Base-by-base conservation (phyloP, 2,113 vertebrate genomes). In the Labeo rohita region DNA sequence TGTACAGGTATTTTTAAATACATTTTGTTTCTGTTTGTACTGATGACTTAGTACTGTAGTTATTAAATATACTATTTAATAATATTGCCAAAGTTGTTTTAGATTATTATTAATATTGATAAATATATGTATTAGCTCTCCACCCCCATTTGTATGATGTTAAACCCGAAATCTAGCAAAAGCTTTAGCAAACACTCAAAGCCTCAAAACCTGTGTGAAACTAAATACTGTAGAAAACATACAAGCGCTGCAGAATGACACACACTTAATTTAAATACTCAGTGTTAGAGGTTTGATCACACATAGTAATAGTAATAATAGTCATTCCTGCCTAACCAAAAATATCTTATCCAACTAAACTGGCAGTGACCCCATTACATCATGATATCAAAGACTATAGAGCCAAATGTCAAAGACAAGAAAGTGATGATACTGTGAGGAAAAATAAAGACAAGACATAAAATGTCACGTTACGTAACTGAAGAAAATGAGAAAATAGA, bases 401-500 rank as follows among this genome's bases (percentile, higher is more conserved):
- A 28, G 45, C 0, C 10, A 74, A 74, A 74, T 74, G 72, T 47
- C 9, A 73, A 45, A 73, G 39, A 3, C 21, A 72, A 9, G 39
- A 43, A 72, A 16, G 16, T 8, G 16, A 72, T 72, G 68, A 72
- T 72, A 72, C 39, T 72, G 15, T 43, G 68, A 72, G 36, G 15
- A 21, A 43, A 43, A 72, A 47, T 6, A 73, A 8, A 73, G 70
- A n/a, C 9, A 23, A 75, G 45, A 23, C n/a, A 75, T 49, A 15
- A 75, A 75, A 75, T 75, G 72, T 74, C 72, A 74, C 43, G 6
- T 75, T 75, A 13, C 6, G n/a, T 49, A 49, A 49, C n/a, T 23
- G n/a, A 75, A 75, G 72, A 75, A 49, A 74, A 23, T 47, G 45
- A 74, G 43, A 74, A 49, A 75, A 75, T 47, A 75, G n/a, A 49